Evolutionary conservation across 2,888 invertebrate genomes (phyloP), one percentile per base, ranked within the genome.

Genomic region (Cantharis flavilabris): DNA sequence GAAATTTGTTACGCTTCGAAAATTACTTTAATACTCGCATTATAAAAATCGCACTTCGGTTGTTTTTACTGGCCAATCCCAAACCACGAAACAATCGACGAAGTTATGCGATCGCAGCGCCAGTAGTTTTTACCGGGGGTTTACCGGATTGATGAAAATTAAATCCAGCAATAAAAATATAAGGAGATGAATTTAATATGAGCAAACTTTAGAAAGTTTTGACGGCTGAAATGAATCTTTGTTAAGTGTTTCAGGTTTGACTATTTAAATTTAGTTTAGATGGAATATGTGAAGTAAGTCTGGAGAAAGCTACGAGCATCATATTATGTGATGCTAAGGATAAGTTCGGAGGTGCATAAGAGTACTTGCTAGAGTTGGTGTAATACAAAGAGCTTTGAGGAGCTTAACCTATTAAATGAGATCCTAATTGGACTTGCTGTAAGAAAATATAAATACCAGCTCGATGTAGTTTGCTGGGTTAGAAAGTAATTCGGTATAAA

Each of bases 331-430:
- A 70, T 26, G 64, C 64, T 14, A 28, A 49, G 72, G 76, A 76
- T 76, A 30, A 70, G 73, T 70, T 76, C 4, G 70, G 67, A 64
- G 69, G 76, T 76, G 72, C 76, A 76, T 76, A 64, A 73, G 76
- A 28, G 70, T 67, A 73, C 70, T 73, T 49, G 49, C 49, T 49
- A n/a, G 26, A 26, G 49, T 49, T 70, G 65, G 70, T 70, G 67
- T 70, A 73, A 49, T 49, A 49, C 49, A 49, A 49, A 49, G 65
- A 73, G 76, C 73, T 72, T 76, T 70, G 70, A 76, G 73, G n/a
- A 76, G 76, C 76, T 76, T 76, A 76, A 70, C 70, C 73, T 73
- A 73, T 73, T 73, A 76, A 69, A 73, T 23, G 64, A 73, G 72
- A 64, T 64, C 69, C 76, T 76, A 76, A 76, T 76, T 76, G 73